Conservation (phyloP, 1,140 invertebrate genomes). For the Melanaphis sacchari region DNA sequence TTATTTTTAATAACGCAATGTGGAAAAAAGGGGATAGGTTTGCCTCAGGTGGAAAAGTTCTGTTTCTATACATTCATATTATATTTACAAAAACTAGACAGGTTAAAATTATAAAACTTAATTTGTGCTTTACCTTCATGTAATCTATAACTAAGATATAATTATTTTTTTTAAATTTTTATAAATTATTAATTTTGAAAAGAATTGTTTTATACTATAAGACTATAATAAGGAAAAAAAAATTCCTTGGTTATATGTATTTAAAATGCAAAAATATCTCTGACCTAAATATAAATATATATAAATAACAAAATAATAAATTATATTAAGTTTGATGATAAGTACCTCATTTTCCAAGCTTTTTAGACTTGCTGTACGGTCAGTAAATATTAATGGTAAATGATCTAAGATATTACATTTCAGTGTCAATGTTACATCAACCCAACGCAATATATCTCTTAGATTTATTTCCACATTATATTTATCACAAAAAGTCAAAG, state of each 20-base stretch:
- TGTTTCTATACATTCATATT: background rate
- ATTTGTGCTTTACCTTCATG: background rate
- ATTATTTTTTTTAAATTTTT: background rate
- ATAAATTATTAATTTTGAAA: background rate
- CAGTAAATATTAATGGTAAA: conserved; percentile 80
- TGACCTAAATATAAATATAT: background rate
- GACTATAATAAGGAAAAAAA: background rate
- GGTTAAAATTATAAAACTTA: background rate
- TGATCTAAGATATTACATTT: conserved; percentile 68
- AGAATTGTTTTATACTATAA: background rate
- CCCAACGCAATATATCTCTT: conserved; percentile 93
- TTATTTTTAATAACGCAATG: background rate
- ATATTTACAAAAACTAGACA: background rate
- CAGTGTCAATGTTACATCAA: conserved; percentile 68
- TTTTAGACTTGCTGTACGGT: conserved; percentile 77
- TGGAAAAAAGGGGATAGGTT: too few species aligned
- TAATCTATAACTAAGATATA: background rate
- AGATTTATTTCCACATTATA: conserved; percentile 86
- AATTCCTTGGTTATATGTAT: background rate
- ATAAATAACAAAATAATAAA: background rate
- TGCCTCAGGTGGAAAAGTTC: background rate
- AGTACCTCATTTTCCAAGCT: conserved; percentile 62
- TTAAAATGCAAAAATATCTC: background rate
- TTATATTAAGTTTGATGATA: background rate
- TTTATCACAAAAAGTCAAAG: background rate